Evolutionary conservation across 2,113 vertebrate species (phyloP), one percentile per base, ranked within the genome.

Genomic region (Hydrochoerus hydrochaeris): DNA sequence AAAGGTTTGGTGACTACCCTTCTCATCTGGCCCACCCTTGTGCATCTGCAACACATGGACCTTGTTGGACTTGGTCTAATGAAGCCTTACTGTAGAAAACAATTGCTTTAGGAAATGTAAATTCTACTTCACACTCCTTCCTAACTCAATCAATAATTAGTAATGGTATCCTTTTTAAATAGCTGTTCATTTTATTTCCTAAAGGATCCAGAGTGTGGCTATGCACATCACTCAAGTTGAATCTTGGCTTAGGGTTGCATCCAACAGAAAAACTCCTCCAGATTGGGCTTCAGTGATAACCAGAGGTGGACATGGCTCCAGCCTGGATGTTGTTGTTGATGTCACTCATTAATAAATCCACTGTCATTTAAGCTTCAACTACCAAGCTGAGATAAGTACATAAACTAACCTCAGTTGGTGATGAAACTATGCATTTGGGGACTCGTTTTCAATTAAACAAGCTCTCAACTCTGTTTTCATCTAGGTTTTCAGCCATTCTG

Each of bases 381-480:
- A n/a, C 17, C 52, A 89, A 5, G 1, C 32, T 44, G 38, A 24
- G 54, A 5, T 60, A 30, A 11, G 9, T 54, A 67, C 30, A 57
- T 58, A 78, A 78, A 67, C 0, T n/a, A 41, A 91, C 60, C 30
- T 11, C 8, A 67, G 7, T n/a, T 87, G 65, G 17, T 32, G 22
- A 94, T 49, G 7, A 83, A n/a, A 77, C 3, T 38, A 44, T 57
- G 30, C 49, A 94, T 85, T 67, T 17, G 16, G 80, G 67, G 52
- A 92, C 49, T 41, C 57, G 2, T 26, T 6, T 84, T 88, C 85
- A 77, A 94, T 91, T 90, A 91, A 95, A 49, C 24, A 89, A 88
- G 41, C 10, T 71, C 77, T 92, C 35, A 85, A 20, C 2, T 28
- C 17, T 26, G 38, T 95, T 35, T 91, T 93, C 84, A 38, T 57